Evolutionary conservation across 2,113 vertebrate genomes (phyloP).

Genomic region (Oryzias curvinotus): DNA sequence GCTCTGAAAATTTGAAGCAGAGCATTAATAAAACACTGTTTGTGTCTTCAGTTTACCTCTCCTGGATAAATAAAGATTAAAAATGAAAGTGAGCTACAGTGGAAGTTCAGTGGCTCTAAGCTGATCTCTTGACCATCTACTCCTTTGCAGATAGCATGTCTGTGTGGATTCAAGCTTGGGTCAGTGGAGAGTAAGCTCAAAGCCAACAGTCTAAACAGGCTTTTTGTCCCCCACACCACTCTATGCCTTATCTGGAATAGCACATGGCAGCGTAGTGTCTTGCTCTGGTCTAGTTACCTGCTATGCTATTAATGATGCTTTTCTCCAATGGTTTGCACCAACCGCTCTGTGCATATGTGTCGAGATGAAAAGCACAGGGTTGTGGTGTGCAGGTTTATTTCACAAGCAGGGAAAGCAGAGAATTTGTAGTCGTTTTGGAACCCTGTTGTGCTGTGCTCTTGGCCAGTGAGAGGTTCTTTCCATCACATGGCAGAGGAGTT

Average conservation of each 20-base stretch:
- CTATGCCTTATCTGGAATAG: conserved; percentile 59
- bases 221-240: conserved; percentile 1
- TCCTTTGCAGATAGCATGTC: conserved; percentile 65
- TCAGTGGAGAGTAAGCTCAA: conserved; percentile 53
- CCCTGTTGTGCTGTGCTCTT: conserved; percentile 33
- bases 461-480: conserved; percentile 13
- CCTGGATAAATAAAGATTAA: conserved; percentile 49
- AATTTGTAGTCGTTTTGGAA: conserved; percentile 34
- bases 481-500: conserved; percentile 25
- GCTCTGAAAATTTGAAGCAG: conserved; percentile 36
- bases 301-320: conserved; percentile 43
- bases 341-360: conserved; percentile 19
- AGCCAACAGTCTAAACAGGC: conserved; percentile 30
- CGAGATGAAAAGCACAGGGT: conserved; percentile 3
- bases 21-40: conserved; percentile 31
- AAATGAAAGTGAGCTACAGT: conserved; percentile 38
- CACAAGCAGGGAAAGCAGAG: conserved; percentile 2
- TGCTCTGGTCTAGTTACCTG: conserved; percentile 45
- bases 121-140: conserved; percentile 59
- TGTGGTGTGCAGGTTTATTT: conserved; percentile 27
- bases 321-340: conserved; percentile 14
- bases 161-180: conserved; percentile 50
- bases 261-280: conserved; percentile 52
- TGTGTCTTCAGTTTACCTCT: conserved; percentile 47
- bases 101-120: conserved; percentile 37